phyloP scores from a whole-genome alignment of 1,140 invertebrate species.

The Batillaria attramentaria region DNA sequence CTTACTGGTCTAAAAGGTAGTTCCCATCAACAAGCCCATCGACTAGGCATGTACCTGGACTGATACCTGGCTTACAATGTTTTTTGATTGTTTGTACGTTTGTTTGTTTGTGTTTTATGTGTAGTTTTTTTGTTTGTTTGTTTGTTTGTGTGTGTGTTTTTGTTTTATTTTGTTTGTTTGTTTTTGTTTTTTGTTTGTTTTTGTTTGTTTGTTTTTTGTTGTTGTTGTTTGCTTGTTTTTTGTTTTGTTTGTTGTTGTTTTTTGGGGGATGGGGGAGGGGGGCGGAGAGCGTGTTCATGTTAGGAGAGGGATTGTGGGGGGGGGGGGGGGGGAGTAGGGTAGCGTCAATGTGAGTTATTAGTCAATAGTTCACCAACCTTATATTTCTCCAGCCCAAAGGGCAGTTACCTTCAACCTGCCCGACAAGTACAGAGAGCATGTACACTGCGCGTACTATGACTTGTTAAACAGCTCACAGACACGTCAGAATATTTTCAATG shows the following conservation, averaged over 20 bases:
- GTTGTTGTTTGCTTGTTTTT: not conserved
- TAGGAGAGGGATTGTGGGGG: not conserved
- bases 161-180: not conserved
- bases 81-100: not conserved
- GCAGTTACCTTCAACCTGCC: not conserved
- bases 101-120: not conserved
- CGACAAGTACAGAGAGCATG: not conserved
- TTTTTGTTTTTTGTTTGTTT: not conserved
- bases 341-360: not conserved
- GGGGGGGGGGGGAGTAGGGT: not conserved
- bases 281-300: not conserved
- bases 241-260: not conserved
- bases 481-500: not conserved
- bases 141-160: not conserved
- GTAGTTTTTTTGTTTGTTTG: not conserved
- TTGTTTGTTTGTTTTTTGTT: not conserved
- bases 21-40: not conserved
- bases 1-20: not conserved
- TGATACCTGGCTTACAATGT: not conserved
- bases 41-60: not conserved
- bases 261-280: not conserved
- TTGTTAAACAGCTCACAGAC: not conserved
- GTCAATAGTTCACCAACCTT: not conserved
- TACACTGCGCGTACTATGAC: not conserved
- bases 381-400: no score